Evolutionary conservation across 2,888 invertebrate genomes (phyloP), one percentile per base, ranked within the genome.

Genomic region (Dicranocentrus wangi): DNA sequence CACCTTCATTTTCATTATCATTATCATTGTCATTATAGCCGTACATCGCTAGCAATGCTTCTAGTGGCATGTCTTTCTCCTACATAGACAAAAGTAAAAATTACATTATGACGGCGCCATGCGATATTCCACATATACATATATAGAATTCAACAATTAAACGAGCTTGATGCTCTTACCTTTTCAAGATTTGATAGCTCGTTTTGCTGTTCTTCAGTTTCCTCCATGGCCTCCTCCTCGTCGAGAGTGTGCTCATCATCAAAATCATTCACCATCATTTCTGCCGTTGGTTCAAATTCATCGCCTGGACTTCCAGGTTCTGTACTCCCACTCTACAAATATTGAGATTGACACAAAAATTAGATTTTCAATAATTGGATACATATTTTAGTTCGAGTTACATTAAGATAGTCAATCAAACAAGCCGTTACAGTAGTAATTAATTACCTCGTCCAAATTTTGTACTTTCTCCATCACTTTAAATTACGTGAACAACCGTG

Each of bases 261-360:
- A 90, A 95, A 97, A 90, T 98, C 98, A 92, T 98, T 95, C 84
- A 97, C 94, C 92, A 98, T 93, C 96, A 98, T 96, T 89, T 97
- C 97, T 88, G 96, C 93, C 85, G 95, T 93, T 84, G 97, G 97
- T 89, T 97, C 97, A 91, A 97, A 97, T 87, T 91, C 91, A 75
- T 89, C 86, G 5, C 84, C 85, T 8, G 85, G 85, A 73, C 83
- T 84, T 27, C 84, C 82, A 0, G 86, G 84, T 23, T 84, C 84
- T 8, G 63, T 47, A 7, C 58, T 68, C 3, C 68, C 77, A 23
- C 75, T 75, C 70, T 75, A n/a, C 7, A 42, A 25, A 3, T 25
- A 32, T 32, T 7, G 10, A 32, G 5, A 32, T 32, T 32, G 5
- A 32, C 32, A 32, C 32, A 32, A 3, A 32, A 3, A 32, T 10